phyloP scores from a whole-genome alignment of 92 coral and sea anemone species.

The Umimayanthus chanpuru region DNA sequence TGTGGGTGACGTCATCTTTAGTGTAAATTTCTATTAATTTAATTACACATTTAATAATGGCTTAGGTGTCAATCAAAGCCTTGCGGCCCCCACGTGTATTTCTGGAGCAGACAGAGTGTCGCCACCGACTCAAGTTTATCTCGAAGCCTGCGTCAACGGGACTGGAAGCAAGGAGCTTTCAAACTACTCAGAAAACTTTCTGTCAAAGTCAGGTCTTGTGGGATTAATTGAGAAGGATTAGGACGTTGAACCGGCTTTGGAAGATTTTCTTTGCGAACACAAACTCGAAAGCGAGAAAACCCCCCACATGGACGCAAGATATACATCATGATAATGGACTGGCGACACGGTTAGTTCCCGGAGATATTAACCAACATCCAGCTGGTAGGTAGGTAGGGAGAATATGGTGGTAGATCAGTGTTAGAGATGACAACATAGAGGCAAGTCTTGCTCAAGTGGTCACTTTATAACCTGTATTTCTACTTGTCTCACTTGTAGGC shows the following conservation, averaged over 20 bases:
- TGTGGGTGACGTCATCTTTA: conserved; percentile 78
- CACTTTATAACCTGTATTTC: conserved; percentile 46
- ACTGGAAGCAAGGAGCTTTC: conserved; percentile 58
- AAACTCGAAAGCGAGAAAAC: conserved; percentile 19
- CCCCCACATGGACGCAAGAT: conserved; percentile 30
- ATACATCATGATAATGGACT: conserved; percentile 40
- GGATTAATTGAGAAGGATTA: conserved; percentile 43
- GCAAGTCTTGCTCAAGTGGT: conserved; percentile 22
- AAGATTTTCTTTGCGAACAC: conserved; percentile 22
- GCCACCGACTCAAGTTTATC: conserved; percentile 84
- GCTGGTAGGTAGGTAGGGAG: conserved; percentile 85
- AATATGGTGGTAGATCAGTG: conserved; percentile 55
- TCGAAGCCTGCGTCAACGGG: conserved; percentile 57
- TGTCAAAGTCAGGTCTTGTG: conserved; percentile 36
- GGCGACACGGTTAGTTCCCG: conserved; percentile 64
- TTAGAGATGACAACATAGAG: conserved; percentile 28
- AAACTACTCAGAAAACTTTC: conserved; percentile 61
- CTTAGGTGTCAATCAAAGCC: conserved; percentile 79
- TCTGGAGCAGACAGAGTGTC: conserved; percentile 81
- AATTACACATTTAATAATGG: conserved; percentile 86
- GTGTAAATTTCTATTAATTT: conserved; percentile 84
- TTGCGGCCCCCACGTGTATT: conserved; percentile 79
- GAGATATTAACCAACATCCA: conserved; percentile 77
- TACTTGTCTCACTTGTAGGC: conserved; percentile 40
- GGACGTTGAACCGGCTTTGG: conserved; percentile 37